These are phyloP conservation scores for Yoshiicerus persimilis DNA, from an alignment of 1,140 invertebrate species.

Conservation along the genomic window DNA sequence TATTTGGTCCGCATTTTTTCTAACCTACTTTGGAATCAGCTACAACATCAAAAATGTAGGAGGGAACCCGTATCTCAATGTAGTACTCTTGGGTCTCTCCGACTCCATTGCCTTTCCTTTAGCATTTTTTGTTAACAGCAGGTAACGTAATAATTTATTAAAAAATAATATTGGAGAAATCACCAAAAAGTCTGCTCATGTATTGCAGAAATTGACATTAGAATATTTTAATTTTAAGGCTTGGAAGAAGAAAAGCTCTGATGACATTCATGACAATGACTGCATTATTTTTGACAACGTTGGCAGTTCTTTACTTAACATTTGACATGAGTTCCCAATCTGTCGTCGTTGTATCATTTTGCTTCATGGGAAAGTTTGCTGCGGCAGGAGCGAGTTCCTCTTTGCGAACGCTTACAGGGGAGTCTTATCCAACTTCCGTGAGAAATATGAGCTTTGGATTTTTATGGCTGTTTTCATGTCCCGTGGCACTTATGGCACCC, in stretches of 20 bases:
- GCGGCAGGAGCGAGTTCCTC: background rate
- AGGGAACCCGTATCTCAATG: constrained; percentile 22
- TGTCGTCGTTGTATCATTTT: background rate
- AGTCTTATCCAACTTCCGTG: background rate
- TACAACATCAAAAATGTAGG: constrained; percentile 34
- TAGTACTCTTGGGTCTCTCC: constrained; percentile 5
- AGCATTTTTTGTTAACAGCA: background rate
- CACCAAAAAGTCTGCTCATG: no score
- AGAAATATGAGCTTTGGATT: constrained; percentile 1
- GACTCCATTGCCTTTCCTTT: constrained; percentile 6
- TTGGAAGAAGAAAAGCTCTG: constrained; percentile 30
- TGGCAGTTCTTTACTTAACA: constrained; percentile 23
- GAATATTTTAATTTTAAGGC: background rate
- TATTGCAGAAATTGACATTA: no score
- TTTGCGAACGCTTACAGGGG: background rate
- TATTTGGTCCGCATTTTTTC: background rate
- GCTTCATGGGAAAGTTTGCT: constrained; percentile 18
- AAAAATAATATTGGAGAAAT: background rate
- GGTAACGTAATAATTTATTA: background rate
- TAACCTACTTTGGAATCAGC: constrained; percentile 23
- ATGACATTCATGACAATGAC: background rate
- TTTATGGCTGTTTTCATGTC: background rate
- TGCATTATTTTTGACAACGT: background rate
- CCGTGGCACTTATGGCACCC: background rate
- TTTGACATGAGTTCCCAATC: background rate